Conservation (phyloP, 2,113 vertebrate species). For the Nothobranchius kuhntae region DNA sequence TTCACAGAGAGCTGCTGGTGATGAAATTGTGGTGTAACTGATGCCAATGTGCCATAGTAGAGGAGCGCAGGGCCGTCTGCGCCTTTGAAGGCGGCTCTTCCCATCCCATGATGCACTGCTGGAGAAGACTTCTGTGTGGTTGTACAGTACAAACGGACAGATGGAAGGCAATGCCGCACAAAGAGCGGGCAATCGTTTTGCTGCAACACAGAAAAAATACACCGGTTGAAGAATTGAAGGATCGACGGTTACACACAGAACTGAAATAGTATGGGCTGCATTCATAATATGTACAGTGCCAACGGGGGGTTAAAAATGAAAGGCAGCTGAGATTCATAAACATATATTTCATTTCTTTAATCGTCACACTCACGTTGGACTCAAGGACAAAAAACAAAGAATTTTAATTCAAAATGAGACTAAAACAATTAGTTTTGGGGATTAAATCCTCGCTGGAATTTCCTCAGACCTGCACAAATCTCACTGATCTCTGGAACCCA, state of each 20-base stretch:
- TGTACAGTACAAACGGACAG: slow-evolving; percentile 68
- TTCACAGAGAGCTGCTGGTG: slow-evolving; percentile 81
- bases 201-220: slow-evolving; percentile 42
- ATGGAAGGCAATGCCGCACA: slow-evolving; percentile 68
- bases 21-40: slow-evolving; percentile 86
- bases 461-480: slow-evolving; percentile 9
- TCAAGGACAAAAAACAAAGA: not conserved
- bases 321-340: too few species aligned
- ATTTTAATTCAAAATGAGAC: not conserved
- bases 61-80: slow-evolving; percentile 63
- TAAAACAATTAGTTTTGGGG: not conserved
- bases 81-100: slow-evolving; percentile 73
- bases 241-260: slow-evolving; percentile 42
- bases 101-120: slow-evolving; percentile 64
- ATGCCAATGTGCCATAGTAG: slow-evolving; percentile 78
- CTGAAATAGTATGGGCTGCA: slow-evolving; percentile 43
- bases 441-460: not conserved
- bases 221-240: slow-evolving; percentile 35
- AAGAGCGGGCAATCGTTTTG: slow-evolving; percentile 64
- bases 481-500: slow-evolving; percentile 34
- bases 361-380: not conserved
- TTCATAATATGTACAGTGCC: slow-evolving; percentile 2
- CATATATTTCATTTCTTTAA: not conserved
- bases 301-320: not conserved
- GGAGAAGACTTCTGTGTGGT: slow-evolving; percentile 56